A percentile compares a stretch with the other conserved stretches of the same genome.
These are phyloP conservation scores for Premnoplex brunnescens DNA, from an alignment of 2,797 vertebrate species.

Conservation along the genomic window DNA sequence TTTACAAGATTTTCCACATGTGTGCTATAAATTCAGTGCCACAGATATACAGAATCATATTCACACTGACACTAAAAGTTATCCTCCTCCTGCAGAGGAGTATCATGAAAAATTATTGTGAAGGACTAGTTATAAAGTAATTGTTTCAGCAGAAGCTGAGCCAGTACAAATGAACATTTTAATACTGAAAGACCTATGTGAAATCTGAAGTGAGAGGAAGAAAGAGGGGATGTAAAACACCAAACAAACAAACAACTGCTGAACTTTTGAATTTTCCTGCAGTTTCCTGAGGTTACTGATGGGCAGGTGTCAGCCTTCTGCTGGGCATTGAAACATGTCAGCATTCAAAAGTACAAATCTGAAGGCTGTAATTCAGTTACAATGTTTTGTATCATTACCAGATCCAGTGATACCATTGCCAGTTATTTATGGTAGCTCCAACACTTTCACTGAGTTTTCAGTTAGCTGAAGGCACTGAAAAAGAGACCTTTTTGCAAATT, in stretches of 20 bases:
- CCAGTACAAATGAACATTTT: background rate
- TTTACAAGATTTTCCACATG: constrained; percentile 61
- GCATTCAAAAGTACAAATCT: background rate
- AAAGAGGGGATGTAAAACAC: background rate
- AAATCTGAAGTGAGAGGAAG: background rate
- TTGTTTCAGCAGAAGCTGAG: constrained; percentile 48
- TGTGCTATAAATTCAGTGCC: constrained; percentile 52
- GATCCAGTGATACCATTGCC: background rate
- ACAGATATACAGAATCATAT: constrained; percentile 38
- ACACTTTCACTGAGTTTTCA: background rate
- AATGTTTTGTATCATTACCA: background rate
- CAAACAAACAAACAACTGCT: background rate
- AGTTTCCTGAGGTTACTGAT: constrained; percentile 38
- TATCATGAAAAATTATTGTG: constrained; percentile 46
- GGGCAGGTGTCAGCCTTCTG: constrained; percentile 5
- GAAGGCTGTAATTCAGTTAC: background rate
- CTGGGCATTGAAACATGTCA: background rate
- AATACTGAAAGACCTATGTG: background rate
- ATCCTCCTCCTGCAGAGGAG: constrained; percentile 56
- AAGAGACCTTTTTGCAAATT: background rate
- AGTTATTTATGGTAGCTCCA: background rate
- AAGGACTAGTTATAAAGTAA: constrained; percentile 46
- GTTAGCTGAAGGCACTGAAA: background rate
- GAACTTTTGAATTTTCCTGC: constrained; percentile 27
- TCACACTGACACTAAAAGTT: constrained; percentile 58